A percentile compares a stretch with the other conserved stretches of the same genome.
These are phyloP conservation scores for Diarsia brunnea DNA, from an alignment of 2,888 invertebrate genomes.

Conservation along the genomic window DNA sequence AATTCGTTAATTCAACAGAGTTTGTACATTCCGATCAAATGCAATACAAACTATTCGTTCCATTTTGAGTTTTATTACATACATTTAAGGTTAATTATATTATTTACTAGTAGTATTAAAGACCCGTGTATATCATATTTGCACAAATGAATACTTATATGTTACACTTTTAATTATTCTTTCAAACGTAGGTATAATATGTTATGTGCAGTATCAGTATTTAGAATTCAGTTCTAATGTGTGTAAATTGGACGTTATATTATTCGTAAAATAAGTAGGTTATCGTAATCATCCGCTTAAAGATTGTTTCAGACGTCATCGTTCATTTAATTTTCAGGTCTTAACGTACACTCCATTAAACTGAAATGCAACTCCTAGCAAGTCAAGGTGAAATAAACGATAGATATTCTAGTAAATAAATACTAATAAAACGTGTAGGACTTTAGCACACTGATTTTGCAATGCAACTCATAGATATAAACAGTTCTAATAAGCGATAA, in stretches of 20 bases:
- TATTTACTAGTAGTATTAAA: neutral
- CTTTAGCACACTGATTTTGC: constrained; percentile 7
- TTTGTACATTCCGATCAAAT: constrained; percentile 30
- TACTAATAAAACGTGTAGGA: constrained; percentile 9
- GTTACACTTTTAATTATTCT: too few species aligned
- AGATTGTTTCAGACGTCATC: neutral
- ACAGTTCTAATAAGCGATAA: constrained; percentile 27
- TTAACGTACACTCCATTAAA: constrained; percentile 6
- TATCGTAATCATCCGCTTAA: neutral
- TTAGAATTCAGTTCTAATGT: neutral
- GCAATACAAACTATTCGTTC: constrained; percentile 6
- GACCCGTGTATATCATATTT: neutral
- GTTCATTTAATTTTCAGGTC: constrained; percentile 7
- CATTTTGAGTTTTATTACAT: neutral
- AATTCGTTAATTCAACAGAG: constrained; percentile 71
- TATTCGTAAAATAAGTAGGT: neutral
- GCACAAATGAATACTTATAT: neutral
- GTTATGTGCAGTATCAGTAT: neutral
- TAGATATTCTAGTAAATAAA: neutral
- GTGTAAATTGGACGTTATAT: neutral
- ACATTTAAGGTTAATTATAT: neutral
- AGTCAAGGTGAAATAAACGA: neutral
- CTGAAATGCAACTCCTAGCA: neutral
- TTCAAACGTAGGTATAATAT: neutral
- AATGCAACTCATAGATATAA: neutral